Percentiles rank a stretch among this genome's conserved stretches.
Evolutionary conservation across 2,113 vertebrate genomes (phyloP).

Genomic region (Gorsachius goisagi): DNA sequence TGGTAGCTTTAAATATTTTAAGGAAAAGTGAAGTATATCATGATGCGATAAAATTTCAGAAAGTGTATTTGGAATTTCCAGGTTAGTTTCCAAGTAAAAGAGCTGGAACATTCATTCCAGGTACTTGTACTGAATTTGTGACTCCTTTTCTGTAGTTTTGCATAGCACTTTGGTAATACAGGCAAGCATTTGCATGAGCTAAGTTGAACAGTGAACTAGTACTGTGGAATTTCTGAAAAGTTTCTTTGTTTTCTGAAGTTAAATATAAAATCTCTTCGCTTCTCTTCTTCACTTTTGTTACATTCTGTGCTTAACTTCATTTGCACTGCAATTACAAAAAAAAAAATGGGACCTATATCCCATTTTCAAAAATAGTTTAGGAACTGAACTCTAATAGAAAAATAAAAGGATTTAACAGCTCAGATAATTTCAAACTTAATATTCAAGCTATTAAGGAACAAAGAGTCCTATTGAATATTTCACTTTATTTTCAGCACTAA

Average conservation of each 20-base stretch:
- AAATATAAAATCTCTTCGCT: neutral
- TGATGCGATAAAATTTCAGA: neutral
- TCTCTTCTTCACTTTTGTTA: neutral
- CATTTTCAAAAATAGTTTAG: neutral
- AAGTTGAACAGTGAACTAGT: neutral
- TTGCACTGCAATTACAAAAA: neutral
- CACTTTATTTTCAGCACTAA: neutral
- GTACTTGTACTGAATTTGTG: neutral
- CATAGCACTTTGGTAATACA: neutral
- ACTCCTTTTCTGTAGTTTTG: neutral
- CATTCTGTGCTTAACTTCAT: neutral
- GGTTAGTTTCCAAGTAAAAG: neutral
- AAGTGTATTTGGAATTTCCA: neutral
- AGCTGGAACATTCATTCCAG: neutral
- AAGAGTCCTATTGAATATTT: neutral
- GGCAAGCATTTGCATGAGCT: neutral
- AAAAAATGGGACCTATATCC: neutral
- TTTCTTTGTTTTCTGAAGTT: neutral
- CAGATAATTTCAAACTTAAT: neutral
- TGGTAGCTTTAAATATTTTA: neutral
- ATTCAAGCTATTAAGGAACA: neutral
- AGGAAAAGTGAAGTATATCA: neutral
- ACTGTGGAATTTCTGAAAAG: neutral
- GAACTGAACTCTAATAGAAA: neutral
- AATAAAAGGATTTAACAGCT: neutral